phyloP scores from a whole-genome alignment of 2,797 vertebrate species.

The Malacoraja senta region DNA sequence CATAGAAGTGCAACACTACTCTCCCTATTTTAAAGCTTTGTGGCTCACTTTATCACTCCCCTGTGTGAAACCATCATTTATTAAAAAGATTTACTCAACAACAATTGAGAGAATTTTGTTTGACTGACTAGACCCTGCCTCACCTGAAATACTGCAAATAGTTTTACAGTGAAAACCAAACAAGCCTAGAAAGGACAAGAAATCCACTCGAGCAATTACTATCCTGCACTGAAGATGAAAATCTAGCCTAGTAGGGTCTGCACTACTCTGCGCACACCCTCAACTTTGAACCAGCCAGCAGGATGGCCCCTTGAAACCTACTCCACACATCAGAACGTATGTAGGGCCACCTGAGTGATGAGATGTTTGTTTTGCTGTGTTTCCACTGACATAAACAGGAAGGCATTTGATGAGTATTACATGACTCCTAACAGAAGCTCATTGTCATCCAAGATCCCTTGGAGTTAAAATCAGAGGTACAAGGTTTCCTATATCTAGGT shows the following conservation, averaged over 20 bases:
- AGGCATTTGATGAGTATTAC: background rate
- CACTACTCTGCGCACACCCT: no score
- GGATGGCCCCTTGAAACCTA: background rate
- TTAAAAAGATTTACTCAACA: background rate
- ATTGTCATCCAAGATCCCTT: background rate
- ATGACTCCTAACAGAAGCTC: background rate
- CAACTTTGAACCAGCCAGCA: background rate
- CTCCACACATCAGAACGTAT: background rate
- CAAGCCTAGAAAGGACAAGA: background rate
- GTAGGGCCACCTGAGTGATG: background rate
- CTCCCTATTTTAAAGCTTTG: no score
- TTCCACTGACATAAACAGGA: no score
- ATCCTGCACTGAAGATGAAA: background rate
- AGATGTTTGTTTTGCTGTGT: background rate
- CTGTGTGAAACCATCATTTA: background rate
- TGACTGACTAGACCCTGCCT: no score
- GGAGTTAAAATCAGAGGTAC: background rate
- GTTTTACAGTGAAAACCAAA: background rate
- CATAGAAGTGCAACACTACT: no score
- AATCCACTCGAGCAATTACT: background rate
- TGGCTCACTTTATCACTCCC: no score
- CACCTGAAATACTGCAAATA: background rate
- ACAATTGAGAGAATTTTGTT: background rate
- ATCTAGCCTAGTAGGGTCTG: no score
- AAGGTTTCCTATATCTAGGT: background rate